A percentile compares a stretch with the other conserved stretches of the same genome.
Conservation (phyloP, 2,888 invertebrate species). For the Oegoconia quadripuncta region DNA sequence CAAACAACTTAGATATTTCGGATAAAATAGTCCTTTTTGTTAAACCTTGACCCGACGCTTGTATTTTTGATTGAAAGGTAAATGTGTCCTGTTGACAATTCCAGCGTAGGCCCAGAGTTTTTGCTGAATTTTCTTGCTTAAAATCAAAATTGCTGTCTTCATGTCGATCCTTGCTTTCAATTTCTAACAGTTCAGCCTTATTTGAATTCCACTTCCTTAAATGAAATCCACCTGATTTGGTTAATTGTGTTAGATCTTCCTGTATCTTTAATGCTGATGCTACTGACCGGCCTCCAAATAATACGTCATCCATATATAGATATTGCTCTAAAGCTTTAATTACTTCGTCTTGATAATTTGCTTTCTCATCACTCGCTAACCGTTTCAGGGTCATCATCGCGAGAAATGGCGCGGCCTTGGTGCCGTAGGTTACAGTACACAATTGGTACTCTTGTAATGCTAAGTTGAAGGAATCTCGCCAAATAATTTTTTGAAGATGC, state of each 20-base stretch:
- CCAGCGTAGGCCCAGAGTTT: slow-evolving; percentile 13
- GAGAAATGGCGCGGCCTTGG: too few relatives aligned
- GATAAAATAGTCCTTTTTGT: neutral
- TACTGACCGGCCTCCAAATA: slow-evolving; percentile 2
- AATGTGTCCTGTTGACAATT: slow-evolving; percentile 4
- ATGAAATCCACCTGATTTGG: slow-evolving; percentile 8
- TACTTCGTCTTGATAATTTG: slow-evolving; percentile 1
- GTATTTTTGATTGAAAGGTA: too few relatives aligned
- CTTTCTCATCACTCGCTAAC: slow-evolving; percentile 10
- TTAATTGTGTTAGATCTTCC: slow-evolving; percentile 9
- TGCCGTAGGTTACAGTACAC: slow-evolving; percentile 1
- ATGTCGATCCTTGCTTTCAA: too few relatives aligned
- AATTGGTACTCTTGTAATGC: neutral
- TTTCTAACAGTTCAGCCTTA: neutral
- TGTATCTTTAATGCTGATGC: slow-evolving; percentile 6
- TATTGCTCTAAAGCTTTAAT: neutral
- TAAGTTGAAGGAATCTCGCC: neutral
- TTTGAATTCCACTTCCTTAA: slow-evolving; percentile 14
- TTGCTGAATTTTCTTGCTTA: slow-evolving; percentile 4
- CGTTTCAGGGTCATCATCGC: slow-evolving; percentile 10
- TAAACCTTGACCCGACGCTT: too few relatives aligned
- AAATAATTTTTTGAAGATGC: neutral
- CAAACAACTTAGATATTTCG: slow-evolving; percentile 14
- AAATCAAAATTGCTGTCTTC: slow-evolving; percentile 3
- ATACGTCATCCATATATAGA: slow-evolving; percentile 10